Percentiles rank a stretch among this genome's conserved stretches.
Conservation (phyloP, 2,888 invertebrate species). For the Hedya salicella region DNA sequence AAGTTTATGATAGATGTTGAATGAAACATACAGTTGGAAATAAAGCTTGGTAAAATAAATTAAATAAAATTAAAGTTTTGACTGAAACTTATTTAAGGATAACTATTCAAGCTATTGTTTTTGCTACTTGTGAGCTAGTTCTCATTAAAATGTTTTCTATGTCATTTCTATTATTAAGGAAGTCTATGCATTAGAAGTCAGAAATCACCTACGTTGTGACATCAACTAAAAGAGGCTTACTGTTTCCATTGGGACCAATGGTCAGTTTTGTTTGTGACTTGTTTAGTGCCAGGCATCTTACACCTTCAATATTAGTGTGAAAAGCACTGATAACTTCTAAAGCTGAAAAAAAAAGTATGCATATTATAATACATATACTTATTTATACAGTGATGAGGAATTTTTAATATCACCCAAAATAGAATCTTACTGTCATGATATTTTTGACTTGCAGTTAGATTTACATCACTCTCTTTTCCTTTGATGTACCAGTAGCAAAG, state of each 20-base stretch:
- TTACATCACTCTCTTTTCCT: slow-evolving; percentile 41
- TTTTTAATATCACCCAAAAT: neutral
- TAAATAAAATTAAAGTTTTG: no score
- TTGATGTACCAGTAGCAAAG: slow-evolving; percentile 58
- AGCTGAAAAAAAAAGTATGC: slow-evolving; percentile 52
- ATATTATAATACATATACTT: neutral
- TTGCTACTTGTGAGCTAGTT: no score
- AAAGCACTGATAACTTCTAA: slow-evolving; percentile 52
- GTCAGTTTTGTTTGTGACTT: slow-evolving; percentile 60
- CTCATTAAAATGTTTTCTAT: no score
- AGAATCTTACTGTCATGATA: slow-evolving; percentile 26
- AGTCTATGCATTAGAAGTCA: slow-evolving; percentile 25
- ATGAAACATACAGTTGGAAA: no score
- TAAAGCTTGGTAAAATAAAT: no score
- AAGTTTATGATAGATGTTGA: no score
- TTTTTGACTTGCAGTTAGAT: slow-evolving; percentile 30
- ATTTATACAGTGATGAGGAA: no score
- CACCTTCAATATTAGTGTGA: slow-evolving; percentile 56
- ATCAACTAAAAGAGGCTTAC: slow-evolving; percentile 70
- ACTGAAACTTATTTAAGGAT: no score
- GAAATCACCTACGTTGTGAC: slow-evolving; percentile 65
- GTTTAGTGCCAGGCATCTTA: slow-evolving; percentile 64
- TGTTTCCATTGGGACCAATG: slow-evolving; percentile 71
- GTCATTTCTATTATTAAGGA: no score
- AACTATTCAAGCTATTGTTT: no score